A percentile compares a stretch with the other conserved stretches of the same genome.
phyloP scores from a whole-genome alignment of 2,113 vertebrate species.

The Leucopsar rothschildi region DNA sequence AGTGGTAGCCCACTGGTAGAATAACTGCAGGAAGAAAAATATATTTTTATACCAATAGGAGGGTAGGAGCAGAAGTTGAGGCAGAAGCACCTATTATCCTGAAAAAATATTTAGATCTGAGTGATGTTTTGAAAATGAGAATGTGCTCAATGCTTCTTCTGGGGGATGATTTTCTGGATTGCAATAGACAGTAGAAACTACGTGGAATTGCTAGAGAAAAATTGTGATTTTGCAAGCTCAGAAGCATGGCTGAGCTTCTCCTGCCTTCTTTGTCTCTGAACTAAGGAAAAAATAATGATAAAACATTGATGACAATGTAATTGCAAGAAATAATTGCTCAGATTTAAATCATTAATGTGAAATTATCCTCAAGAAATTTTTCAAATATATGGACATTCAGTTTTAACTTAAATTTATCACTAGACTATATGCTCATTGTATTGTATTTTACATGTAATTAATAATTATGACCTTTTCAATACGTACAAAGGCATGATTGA shows the following conservation, averaged over 20 bases:
- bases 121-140: not conserved
- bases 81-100: not conserved
- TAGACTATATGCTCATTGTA: not conserved
- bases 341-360: not conserved
- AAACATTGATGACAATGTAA: not conserved
- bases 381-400: not conserved
- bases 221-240: not conserved
- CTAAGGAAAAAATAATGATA: not conserved
- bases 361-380: not conserved
- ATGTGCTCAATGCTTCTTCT: not conserved
- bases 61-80: not conserved
- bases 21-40: not conserved
- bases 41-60: not conserved
- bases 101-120: not conserved
- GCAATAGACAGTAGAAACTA: not conserved
- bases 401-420: slow-evolving; percentile 1
- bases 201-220: not conserved
- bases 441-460: not conserved
- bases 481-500: not conserved
- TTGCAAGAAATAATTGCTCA: not conserved
- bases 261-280: not conserved
- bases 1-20: not conserved
- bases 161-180: not conserved
- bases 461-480: not conserved
- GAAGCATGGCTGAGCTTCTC: not conserved